Evolutionary conservation across 2,797 vertebrate species (phyloP).

Genomic region (Muraenolepis orangiensis): DNA sequence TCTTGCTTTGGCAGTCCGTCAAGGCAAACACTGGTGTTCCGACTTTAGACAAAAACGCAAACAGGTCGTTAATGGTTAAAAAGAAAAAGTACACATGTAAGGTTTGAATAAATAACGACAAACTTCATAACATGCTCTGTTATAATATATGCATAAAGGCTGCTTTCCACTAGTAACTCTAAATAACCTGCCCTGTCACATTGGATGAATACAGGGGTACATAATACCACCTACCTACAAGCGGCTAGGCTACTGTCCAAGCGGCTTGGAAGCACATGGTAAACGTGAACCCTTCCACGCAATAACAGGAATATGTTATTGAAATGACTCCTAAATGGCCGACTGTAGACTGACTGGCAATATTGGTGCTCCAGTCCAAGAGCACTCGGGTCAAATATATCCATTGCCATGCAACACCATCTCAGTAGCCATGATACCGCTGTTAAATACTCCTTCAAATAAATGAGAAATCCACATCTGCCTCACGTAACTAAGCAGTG

Average conservation of each 20-base stretch:
- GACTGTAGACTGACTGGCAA: neutral
- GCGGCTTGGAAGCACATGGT: conserved; percentile 8
- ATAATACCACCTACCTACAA: neutral
- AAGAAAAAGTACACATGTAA: conserved; percentile 1
- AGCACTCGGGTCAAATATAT: neutral
- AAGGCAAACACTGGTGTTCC: conserved; percentile 5
- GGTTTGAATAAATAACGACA: conserved; percentile 21
- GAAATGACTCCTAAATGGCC: neutral
- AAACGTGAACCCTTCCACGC: neutral
- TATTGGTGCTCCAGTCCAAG: neutral
- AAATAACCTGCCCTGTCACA: neutral
- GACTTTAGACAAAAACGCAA: neutral
- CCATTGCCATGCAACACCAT: neutral
- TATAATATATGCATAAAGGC: conserved; percentile 19
- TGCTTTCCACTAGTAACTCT: neutral
- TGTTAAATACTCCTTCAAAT: too few relatives aligned
- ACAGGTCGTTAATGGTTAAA: conserved; percentile 22
- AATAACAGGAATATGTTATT: neutral
- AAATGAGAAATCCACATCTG: neutral
- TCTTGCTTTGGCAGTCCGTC: conserved; percentile 26
- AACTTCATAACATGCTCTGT: neutral
- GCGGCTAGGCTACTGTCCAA: neutral
- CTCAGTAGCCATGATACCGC: neutral
- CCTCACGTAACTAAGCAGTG: neutral
- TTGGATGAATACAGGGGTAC: conserved; percentile 11